phyloP scores from a whole-genome alignment of 1,140 invertebrate genomes.

The Diploscapter pachys region DNA sequence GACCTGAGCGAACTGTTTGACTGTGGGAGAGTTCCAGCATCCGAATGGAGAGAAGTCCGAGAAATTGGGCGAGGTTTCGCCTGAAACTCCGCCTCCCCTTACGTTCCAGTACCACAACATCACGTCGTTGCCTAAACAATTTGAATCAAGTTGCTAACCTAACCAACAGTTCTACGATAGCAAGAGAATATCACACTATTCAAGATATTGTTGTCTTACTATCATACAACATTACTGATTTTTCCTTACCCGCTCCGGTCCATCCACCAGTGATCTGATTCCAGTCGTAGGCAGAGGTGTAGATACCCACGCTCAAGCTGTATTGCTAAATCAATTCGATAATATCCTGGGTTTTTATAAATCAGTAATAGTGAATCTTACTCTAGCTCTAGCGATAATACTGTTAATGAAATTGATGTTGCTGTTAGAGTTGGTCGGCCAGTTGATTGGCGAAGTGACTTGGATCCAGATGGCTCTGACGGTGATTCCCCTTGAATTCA shows the following conservation, averaged over 20 bases:
- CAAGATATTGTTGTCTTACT: no score
- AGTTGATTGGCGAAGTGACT: slow-evolving; percentile 34
- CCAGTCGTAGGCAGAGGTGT: slow-evolving; percentile 32
- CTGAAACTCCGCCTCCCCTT: slow-evolving; percentile 19
- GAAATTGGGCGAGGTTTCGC: slow-evolving; percentile 30
- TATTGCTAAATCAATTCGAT: slow-evolving; percentile 6
- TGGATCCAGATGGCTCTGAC: slow-evolving; percentile 34
- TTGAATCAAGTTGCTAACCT: no score
- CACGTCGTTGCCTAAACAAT: neutral
- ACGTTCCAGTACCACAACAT: slow-evolving; percentile 32
- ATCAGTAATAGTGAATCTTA: no score
- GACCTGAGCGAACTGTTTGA: slow-evolving; percentile 35
- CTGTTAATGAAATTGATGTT: slow-evolving; percentile 31
- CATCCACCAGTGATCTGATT: slow-evolving; percentile 28
- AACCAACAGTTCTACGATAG: no score
- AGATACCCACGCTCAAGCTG: slow-evolving; percentile 24
- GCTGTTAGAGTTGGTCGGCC: slow-evolving; percentile 11
- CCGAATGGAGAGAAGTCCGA: slow-evolving; percentile 33
- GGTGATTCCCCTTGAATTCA: slow-evolving; percentile 24
- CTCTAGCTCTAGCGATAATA: slow-evolving; percentile 15
- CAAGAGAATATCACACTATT: no score
- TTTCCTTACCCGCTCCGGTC: slow-evolving; percentile 1
- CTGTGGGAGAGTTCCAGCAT: slow-evolving; percentile 15
- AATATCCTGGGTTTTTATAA: neutral
- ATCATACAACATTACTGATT: no score